Evolutionary conservation across 2,113 vertebrate genomes (phyloP).

Genomic region (Felis chaus): DNA sequence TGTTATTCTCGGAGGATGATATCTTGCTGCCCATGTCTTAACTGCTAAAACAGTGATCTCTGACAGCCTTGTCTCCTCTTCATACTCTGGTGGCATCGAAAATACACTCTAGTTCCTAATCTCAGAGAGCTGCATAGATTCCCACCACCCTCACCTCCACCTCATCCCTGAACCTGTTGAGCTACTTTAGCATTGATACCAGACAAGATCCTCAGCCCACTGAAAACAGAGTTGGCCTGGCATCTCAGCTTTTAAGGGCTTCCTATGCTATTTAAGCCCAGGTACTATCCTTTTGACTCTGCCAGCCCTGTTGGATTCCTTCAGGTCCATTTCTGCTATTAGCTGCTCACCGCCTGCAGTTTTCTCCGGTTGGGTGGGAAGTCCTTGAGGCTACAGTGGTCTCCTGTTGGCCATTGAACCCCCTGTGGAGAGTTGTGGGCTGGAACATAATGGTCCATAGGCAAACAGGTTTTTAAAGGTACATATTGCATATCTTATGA

Average conservation of each 20-base stretch:
- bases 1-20: not conserved
- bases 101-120: not conserved
- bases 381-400: not conserved
- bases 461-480: constrained; percentile 42
- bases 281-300: constrained; percentile 1
- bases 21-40: not conserved
- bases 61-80: constrained; percentile 1
- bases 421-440: not conserved
- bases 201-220: not conserved
- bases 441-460: not conserved
- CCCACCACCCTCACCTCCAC: not conserved
- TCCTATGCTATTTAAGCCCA: not conserved
- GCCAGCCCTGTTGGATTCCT: not conserved
- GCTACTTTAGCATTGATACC: not conserved
- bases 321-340: constrained; percentile 7
- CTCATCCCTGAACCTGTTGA: not conserved
- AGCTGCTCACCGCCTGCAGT: not conserved
- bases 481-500: not conserved
- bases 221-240: not conserved
- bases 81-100: not conserved
- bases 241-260: not conserved
- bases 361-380: not conserved
- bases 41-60: not conserved
- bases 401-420: not conserved
- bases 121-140: not conserved